Conservation (phyloP, 2,888 invertebrate genomes). For the Agrochola circellaris region DNA sequence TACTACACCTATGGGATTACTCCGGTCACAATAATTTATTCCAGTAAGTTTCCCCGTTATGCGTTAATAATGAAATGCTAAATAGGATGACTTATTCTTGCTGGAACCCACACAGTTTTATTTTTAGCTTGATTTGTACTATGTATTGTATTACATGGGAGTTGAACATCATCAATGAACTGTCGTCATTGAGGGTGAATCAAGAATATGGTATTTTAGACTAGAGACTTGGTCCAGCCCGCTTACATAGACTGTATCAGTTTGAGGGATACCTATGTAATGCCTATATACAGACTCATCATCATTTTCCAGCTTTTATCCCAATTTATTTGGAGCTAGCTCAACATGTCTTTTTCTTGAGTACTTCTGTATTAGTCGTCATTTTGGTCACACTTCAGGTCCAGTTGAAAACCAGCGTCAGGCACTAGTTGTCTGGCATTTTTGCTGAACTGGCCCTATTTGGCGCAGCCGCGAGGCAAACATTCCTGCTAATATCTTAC, state of each 20-base stretch:
- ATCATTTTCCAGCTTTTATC: neutral
- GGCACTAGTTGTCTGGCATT: too few species aligned
- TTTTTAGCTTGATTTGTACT: constrained; percentile 47
- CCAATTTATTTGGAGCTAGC: neutral
- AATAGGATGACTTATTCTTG: constrained; percentile 46
- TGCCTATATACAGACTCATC: neutral
- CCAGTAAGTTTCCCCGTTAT: neutral
- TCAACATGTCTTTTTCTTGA: neutral
- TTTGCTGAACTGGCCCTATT: too few species aligned
- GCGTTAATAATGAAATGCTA: constrained; percentile 23
- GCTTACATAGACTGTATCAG: neutral
- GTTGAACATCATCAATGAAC: constrained; percentile 26
- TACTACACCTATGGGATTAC: too few species aligned
- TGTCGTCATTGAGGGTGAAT: constrained; percentile 27
- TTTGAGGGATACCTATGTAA: neutral
- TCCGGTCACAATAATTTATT: neutral
- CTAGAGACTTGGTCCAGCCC: neutral
- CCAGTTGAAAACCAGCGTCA: too few species aligned
- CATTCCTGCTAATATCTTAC: too few species aligned
- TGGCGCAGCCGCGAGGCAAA: too few species aligned
- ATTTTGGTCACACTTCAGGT: neutral
- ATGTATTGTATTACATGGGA: constrained; percentile 35
- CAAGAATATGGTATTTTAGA: constrained; percentile 3
- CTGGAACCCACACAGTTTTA: constrained; percentile 38
- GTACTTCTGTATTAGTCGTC: neutral